Conservation (phyloP, 2,888 invertebrate species). For the Dione juno region DNA sequence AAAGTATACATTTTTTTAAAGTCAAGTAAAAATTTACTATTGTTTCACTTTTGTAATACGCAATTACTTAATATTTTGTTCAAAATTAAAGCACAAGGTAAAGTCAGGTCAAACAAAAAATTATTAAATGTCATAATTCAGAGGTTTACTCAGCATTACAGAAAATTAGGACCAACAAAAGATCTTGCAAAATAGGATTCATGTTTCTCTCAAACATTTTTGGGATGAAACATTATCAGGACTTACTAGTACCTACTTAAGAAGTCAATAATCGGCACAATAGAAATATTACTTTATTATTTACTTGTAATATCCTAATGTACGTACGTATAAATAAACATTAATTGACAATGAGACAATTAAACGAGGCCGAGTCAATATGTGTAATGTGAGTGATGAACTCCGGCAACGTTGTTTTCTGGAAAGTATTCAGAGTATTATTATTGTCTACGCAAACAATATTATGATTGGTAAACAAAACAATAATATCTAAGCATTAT, state of each 20-base stretch:
- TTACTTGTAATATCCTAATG: conserved; percentile 1
- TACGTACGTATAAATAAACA: conserved; percentile 25
- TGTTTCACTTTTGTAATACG: too few relatives aligned
- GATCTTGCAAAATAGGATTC: neutral
- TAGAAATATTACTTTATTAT: neutral
- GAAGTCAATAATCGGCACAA: neutral
- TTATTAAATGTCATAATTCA: conserved; percentile 13
- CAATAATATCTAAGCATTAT: conserved; percentile 11
- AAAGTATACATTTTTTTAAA: too few relatives aligned
- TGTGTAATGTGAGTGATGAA: conserved; percentile 16
- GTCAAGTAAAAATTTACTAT: too few relatives aligned
- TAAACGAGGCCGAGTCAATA: conserved; percentile 43
- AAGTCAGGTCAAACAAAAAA: conserved; percentile 11
- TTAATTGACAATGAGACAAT: conserved; percentile 40
- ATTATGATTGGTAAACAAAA: conserved; percentile 22
- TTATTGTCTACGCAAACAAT: conserved; percentile 21
- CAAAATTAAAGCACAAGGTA: neutral
- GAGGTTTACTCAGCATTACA: neutral
- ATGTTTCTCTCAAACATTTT: conserved; percentile 12
- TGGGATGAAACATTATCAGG: neutral
- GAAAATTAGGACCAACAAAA: conserved; percentile 17
- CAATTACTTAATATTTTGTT: neutral
- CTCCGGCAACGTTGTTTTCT: conserved; percentile 27
- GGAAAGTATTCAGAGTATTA: conserved; percentile 6
- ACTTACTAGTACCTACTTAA: neutral